Evolutionary conservation across 2,888 invertebrate species (phyloP).

Genomic region (Julus scanicus): DNA sequence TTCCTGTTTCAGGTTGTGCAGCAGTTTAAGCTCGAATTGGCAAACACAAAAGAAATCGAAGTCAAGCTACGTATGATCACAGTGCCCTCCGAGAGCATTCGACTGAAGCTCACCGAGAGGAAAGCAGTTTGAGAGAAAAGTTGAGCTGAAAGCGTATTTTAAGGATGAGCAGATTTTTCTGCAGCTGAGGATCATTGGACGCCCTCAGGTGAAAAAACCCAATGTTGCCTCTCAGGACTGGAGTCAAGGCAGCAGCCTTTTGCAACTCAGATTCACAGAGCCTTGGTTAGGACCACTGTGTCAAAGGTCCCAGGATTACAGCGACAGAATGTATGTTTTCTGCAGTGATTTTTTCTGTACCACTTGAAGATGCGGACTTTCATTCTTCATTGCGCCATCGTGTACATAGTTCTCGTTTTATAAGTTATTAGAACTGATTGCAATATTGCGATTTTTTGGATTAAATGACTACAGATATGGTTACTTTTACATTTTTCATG

Average conservation of each 20-base stretch:
- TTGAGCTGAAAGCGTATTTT: not conserved
- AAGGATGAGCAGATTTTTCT: not conserved
- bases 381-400: not conserved
- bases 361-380: not conserved
- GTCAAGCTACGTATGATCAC: slow-evolving; percentile 62
- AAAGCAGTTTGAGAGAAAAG: not conserved
- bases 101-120: slow-evolving; percentile 53
- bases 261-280: not conserved
- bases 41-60: slow-evolving; percentile 60
- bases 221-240: not conserved
- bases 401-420: too few relatives aligned
- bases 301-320: not conserved
- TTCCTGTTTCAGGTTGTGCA: slow-evolving; percentile 54
- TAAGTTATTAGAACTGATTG: too few relatives aligned
- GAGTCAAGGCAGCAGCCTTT: not conserved
- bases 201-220: not conserved
- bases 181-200: too few relatives aligned
- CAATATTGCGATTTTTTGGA: too few relatives aligned
- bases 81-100: slow-evolving; percentile 59
- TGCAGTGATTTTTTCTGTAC: not conserved
- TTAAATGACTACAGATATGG: too few relatives aligned
- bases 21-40: slow-evolving; percentile 58
- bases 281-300: slow-evolving; percentile 1
- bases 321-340: not conserved
- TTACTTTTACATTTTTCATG: too few relatives aligned